Evolutionary conservation across 2,113 vertebrate species (phyloP), one percentile per base, ranked within the genome.

Genomic region (Irena cyanogastra): DNA sequence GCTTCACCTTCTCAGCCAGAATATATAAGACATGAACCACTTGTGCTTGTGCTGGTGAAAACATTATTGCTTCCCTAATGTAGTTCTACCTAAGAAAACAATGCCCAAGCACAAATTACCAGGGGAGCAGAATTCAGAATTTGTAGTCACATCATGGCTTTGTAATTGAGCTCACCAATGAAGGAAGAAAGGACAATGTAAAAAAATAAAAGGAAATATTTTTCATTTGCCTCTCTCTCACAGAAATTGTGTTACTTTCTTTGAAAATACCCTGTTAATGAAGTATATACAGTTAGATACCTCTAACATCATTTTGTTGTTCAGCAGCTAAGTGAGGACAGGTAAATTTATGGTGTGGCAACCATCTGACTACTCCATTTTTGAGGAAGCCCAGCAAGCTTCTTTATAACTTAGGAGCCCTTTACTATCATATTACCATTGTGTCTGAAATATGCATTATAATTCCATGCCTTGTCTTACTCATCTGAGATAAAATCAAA

Each of bases 121-220:
- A 82, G 76, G 80, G 42, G 82, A 90, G 47, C 70, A 70, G 14
- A 87, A 79, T 80, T 91, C 87, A 93, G 71, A 93, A 96, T 97
- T 94, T 63, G 47, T 91, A 54, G 90, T 94, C 66, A 91, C 68
- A 90, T 95, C 64, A 64, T 72, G 57, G 65, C 57, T 93, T 84
- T 95, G 89, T 96, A 94, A 94, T 61, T 95, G 60, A 78, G 23
- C 69, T 97, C 28, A 75, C 64, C 66, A 79, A 41, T 83, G 81
- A 75, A 86, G 69, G 61, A 79, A 78, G 68, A 85, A 92, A 83
- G n/a, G 23, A 50, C 11, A 3, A 16, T 83, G 39, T 74, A 85
- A 63, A 91, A 96, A 96, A 95, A 12, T 26, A 10, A 79, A 84
- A 65, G 45, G 42, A 70, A 90, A 15, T 72, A 79, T 65, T 96